Base-by-base conservation (phyloP, 2,113 vertebrate genomes). In the Girardinichthys multiradiatus region DNA sequence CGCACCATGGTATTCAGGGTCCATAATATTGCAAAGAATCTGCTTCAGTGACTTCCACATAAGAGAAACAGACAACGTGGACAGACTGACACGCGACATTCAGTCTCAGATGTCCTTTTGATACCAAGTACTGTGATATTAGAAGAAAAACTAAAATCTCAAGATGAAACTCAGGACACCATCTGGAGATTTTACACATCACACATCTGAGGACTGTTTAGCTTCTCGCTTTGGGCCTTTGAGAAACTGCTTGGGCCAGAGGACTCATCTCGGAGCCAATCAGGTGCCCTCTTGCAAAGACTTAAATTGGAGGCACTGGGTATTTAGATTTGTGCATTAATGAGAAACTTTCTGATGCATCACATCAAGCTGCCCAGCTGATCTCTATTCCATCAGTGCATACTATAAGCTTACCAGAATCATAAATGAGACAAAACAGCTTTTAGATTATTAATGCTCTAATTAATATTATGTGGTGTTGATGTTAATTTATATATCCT, bases 381-480 rank as follows among this genome's bases (percentile, higher is more conserved):
- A 68, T 72, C 78, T 73, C 63, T 69, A 33, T 57, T 76, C 59
- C 79, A 70, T 85, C 81, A 80, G 80, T 89, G 90, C 90, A 90
- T 84, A 91, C 92, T 95, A 88, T 95, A 95, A 96, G 87, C 93
- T 93, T 92, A 80, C 84, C 90, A 93, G 91, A 92, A 91, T 89
- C 90, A 89, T 91, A 91, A 87, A 72, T 86, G 77, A 90, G 84
- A 84, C 82, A 82, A 27, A 86, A 89, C 79, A 84, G 80, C 91
- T 94, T 94, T 95, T 94, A 95, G 96, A 94, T 88, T 94, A 94
- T 88, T 95, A 94, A 92, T 93, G 86, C 93, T 94, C 63, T 86
- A 76, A 87, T 89, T 77, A 83, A 82, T 85, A 94, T 80, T 91
- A 82, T 85, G 92, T 94, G 94, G 85, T 87, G 81, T 85, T 91